Evolutionary conservation across 2,113 vertebrate genomes (phyloP), one percentile per base, ranked within the genome.

Genomic region (Centropus bengalensis): DNA sequence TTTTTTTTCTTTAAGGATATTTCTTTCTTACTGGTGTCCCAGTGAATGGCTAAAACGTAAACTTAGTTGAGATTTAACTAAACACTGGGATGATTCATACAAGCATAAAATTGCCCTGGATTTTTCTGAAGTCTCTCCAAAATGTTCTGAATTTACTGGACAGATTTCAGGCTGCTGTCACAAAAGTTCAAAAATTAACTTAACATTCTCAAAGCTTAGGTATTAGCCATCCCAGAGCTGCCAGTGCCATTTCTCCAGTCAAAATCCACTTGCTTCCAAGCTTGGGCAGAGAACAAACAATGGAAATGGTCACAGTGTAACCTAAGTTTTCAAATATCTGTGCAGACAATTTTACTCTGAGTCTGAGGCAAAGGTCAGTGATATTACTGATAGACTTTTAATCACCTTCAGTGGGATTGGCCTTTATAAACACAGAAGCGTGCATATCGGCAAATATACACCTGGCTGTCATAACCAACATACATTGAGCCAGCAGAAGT

Each of bases 1-100:
- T 60, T 96, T 60, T 96, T 88, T 88, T 93, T 84, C 70, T 96
- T 95, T 91, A 92, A 81, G 62, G 78, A 45, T 95, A 86, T 97
- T 97, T 96, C 42, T 85, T 94, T 96, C 87, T 95, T 83, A 88
- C 79, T 96, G 62, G 51, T 96, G 86, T 94, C 40, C 47, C 44
- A 76, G 21, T 56, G 54, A 95, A 95, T 1, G 4, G 77, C 89
- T 94, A 52, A 93, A 95, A 91, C 32, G 47, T 91, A 96, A 96
- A 92, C 88, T 66, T 94, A 94, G 55, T 93, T 88, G 80, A 95
- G 71, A 84, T 59, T 95, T 95, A 83, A 67, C 55, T 95, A 94
- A 96, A 92, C 66, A 88, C n/a, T 52, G 20, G 40, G 71, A 88
- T 33, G 5, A 91, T 87, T 95, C 86, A 89, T 86, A 54, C 45